phyloP scores from a whole-genome alignment of 2,888 invertebrate genomes.

The Acleris laterana region DNA sequence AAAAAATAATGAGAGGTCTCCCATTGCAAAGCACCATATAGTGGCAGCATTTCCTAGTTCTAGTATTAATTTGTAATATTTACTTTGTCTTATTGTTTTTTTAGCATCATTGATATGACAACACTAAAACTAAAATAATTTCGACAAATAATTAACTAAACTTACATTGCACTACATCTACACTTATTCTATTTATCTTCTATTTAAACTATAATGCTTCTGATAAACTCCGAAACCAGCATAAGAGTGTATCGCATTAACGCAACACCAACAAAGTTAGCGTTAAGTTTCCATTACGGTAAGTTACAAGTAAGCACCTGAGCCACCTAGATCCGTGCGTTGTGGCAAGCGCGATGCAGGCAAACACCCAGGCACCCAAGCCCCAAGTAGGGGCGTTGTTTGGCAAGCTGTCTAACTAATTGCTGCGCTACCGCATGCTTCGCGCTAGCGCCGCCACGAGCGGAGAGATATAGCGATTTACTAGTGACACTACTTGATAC shows the following conservation, averaged over 20 bases:
- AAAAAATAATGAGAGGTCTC: too few species aligned
- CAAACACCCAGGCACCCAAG: constrained; percentile 50
- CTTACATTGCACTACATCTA: too few species aligned
- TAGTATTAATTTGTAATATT: too few species aligned
- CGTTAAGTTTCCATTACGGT: constrained; percentile 44
- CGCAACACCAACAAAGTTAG: constrained; percentile 11
- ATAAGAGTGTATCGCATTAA: constrained; percentile 22
- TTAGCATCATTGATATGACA: too few species aligned
- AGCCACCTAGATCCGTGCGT: constrained; percentile 53
- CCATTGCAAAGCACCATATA: too few species aligned
- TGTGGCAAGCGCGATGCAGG: constrained; percentile 52
- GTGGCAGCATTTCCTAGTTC: too few species aligned
- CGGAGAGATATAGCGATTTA: constrained; percentile 10
- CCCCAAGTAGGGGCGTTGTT: constrained; percentile 52
- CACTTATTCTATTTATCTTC: too few species aligned
- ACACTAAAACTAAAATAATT: too few species aligned
- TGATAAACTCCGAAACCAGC: too few species aligned
- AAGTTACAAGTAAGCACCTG: constrained; percentile 53
- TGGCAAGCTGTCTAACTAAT: constrained; percentile 74
- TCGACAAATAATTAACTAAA: too few species aligned
- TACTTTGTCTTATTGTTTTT: too few species aligned
- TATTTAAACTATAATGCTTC: too few species aligned
- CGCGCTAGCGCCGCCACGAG: constrained; percentile 1
- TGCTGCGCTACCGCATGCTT: constrained; percentile 55
- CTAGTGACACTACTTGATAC: neutral